phyloP scores from a whole-genome alignment of 2,797 vertebrate genomes.

The Gallinago stenura region DNA sequence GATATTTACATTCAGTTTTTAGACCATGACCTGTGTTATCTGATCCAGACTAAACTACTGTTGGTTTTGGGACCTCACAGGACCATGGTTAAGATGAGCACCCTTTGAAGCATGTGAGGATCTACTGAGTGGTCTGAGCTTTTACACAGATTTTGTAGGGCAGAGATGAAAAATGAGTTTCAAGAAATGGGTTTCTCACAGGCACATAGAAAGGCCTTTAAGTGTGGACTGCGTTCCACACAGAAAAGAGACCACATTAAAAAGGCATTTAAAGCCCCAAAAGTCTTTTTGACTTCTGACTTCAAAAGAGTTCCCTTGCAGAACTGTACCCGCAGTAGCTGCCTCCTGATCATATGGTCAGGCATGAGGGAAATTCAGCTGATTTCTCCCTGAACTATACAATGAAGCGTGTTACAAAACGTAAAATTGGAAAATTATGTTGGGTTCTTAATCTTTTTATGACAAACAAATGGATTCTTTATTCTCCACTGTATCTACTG shows the following conservation, averaged over 20 bases:
- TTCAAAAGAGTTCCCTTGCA: conserved; percentile 33
- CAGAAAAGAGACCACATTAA: conserved; percentile 68
- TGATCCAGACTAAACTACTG: conserved; percentile 30
- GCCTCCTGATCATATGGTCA: conserved; percentile 49
- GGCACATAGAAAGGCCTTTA: conserved; percentile 34
- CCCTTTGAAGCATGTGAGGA: conserved; percentile 19
- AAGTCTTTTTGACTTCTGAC: conserved; percentile 48
- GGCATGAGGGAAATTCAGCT: conserved; percentile 56
- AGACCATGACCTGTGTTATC: background rate
- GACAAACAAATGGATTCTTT: conserved; percentile 10
- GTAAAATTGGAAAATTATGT: background rate
- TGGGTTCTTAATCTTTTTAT: background rate
- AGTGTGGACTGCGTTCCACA: background rate
- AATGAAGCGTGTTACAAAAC: background rate
- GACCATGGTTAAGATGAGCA: conserved; percentile 2
- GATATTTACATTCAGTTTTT: background rate
- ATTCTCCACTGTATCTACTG: background rate
- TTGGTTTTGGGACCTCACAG: conserved; percentile 23
- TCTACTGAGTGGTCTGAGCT: background rate
- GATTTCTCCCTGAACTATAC: conserved; percentile 32
- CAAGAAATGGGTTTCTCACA: background rate
- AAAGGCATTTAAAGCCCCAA: conserved; percentile 25
- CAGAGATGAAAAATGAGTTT: conserved; percentile 38
- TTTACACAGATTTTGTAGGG: background rate
- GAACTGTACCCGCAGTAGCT: background rate